phyloP scores from a whole-genome alignment of 2,888 invertebrate genomes.

The Torymus texanus region DNA sequence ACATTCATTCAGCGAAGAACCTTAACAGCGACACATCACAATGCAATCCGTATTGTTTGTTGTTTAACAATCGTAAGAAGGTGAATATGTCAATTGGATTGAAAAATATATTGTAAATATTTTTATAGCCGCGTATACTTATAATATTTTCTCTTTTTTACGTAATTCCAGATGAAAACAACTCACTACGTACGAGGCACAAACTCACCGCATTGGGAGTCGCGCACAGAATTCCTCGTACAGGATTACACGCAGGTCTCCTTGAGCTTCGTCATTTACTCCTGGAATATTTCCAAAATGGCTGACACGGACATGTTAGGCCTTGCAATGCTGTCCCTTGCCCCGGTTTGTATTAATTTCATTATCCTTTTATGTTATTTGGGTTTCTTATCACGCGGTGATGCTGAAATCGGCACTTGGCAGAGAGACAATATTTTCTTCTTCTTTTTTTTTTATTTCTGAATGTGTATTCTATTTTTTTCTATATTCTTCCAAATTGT shows the following conservation, averaged over 20 bases:
- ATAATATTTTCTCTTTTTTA: background rate
- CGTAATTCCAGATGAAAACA: constrained; percentile 74
- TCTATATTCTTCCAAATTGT: too few relatives aligned
- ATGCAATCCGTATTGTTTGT: constrained; percentile 77
- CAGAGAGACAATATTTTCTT: too few relatives aligned
- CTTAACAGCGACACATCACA: constrained; percentile 73
- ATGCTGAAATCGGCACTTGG: too few relatives aligned
- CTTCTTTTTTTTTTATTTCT: too few relatives aligned
- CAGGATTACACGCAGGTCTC: constrained; percentile 76
- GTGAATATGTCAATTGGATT: constrained; percentile 63
- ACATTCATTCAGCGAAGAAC: constrained; percentile 77
- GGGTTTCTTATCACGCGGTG: background rate
- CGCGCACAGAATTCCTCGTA: constrained; percentile 76
- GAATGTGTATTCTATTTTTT: too few relatives aligned
- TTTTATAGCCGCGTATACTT: background rate
- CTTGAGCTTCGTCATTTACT: constrained; percentile 77
- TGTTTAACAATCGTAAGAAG: constrained; percentile 77
- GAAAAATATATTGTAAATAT: background rate
- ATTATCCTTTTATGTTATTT: background rate
- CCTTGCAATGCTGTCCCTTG: constrained; percentile 74
- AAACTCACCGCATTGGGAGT: constrained; percentile 76
- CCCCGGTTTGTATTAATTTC: constrained; percentile 69
- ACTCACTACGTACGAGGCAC: constrained; percentile 76
- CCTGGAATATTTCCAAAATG: constrained; percentile 76
- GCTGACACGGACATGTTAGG: constrained; percentile 77